Percentiles rank a stretch among this genome's conserved stretches.
Evolutionary conservation across 2,797 vertebrate species (phyloP).

Genomic region (Gallinago nigripennis): DNA sequence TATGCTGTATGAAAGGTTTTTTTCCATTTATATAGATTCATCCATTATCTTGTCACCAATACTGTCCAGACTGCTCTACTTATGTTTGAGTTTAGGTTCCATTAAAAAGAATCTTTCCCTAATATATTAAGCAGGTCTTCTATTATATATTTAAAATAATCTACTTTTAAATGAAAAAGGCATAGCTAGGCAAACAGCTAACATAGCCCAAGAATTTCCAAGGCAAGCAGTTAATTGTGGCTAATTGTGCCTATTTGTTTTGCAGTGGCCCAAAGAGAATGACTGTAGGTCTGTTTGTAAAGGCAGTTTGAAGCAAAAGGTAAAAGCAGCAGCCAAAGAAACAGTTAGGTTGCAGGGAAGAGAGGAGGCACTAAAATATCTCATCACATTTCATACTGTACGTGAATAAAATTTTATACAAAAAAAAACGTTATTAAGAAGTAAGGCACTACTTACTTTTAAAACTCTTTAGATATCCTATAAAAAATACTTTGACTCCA

Average conservation of each 20-base stretch:
- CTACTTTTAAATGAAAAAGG: background rate
- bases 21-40: background rate
- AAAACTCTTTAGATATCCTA: background rate
- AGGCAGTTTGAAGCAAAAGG: background rate
- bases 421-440: background rate
- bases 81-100: background rate
- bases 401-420: background rate
- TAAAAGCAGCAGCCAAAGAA: background rate
- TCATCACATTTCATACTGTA: background rate
- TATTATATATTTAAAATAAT: background rate
- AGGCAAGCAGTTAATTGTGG: background rate
- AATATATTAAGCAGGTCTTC: background rate
- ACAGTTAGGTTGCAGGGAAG: background rate
- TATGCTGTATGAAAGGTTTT: accelerated
- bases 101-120: background rate
- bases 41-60: background rate
- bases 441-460: background rate
- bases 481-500: background rate
- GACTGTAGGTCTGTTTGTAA: background rate
- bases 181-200: background rate
- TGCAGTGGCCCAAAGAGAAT: background rate
- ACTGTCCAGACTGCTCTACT: background rate
- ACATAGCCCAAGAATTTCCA: background rate
- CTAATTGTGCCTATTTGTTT: background rate
- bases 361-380: background rate